Conservation (phyloP, 2,797 vertebrate species). For the Paratrypauchen microcephalus region DNA sequence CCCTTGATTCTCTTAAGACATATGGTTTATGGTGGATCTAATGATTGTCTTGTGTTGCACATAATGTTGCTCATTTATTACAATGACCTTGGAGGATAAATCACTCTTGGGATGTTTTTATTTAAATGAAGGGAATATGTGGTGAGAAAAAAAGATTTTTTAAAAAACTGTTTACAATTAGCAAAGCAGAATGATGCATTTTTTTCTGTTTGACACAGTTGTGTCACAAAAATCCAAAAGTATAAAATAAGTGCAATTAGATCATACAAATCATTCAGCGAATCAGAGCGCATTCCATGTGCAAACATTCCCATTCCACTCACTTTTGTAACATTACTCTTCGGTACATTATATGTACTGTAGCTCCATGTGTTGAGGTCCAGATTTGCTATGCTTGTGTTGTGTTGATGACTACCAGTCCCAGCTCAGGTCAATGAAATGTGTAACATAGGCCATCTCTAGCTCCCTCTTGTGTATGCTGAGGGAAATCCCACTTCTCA, state of each 20-base stretch:
- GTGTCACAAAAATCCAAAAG: conserved; percentile 51
- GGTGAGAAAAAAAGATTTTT: conserved; percentile 65
- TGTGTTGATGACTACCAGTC: conserved; percentile 1
- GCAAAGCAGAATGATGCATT: conserved; percentile 79
- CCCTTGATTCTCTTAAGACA: too few species aligned
- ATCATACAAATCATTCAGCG: conserved; percentile 55
- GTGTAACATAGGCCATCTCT: not conserved
- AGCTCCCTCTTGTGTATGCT: not conserved
- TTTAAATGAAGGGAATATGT: conserved; percentile 72
- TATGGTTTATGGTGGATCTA: conserved; percentile 41
- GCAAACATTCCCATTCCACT: conserved; percentile 71
- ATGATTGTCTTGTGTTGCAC: conserved; percentile 71
- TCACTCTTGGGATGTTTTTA: conserved; percentile 42
- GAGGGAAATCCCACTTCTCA: not conserved
- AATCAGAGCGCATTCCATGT: conserved; percentile 57
- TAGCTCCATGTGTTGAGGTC: conserved; percentile 23
- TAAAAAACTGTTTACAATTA: conserved; percentile 77
- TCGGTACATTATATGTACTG: conserved; percentile 6
- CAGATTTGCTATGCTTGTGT: conserved; percentile 9
- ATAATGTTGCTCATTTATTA: conserved; percentile 60
- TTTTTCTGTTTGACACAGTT: conserved; percentile 54
- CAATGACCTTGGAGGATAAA: conserved; percentile 71
- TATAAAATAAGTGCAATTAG: conserved; percentile 83
- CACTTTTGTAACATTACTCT: conserved; percentile 5
- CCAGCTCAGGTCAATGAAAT: conserved; percentile 4